Evolutionary conservation across 1,140 invertebrate species (phyloP), one percentile per base, ranked within the genome.

Genomic region (Acarapis woodi): DNA sequence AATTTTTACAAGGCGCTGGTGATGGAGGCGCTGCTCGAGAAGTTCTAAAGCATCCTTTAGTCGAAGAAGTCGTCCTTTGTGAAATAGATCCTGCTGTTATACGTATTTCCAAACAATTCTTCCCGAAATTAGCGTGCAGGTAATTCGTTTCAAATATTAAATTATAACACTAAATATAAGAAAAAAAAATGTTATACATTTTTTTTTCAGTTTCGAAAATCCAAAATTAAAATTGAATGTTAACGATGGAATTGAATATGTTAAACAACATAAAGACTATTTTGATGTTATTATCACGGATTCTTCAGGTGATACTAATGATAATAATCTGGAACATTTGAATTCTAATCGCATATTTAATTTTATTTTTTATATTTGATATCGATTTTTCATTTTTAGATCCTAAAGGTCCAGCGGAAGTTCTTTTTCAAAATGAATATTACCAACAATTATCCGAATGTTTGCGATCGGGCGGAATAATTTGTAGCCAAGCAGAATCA

Each of bases 271-370:
- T 46, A 59, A 62, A 32, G 62, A 68, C 22, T 68, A 79, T 57
- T 97, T 85, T 57, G 88, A 96, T 60, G 73, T 97, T 19, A 88
- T 99, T 37, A 93, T 99, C 24, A 97, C 90, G 0, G 90, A 99
- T 52, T 90, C 83, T 31, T 88, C 82, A 22, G n/a, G n/a, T n/a
- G n/a, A n/a, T n/a, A n/a, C n/a, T n/a, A n/a, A n/a, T n/a, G n/a
- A n/a, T n/a, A n/a, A n/a, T n/a, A n/a, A n/a, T n/a, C n/a, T n/a
- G n/a, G n/a, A 88, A 96, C 61, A 88, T 87, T 12, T 63, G 90
- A 26, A 88, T 70, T 68, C 48, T 48, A n/a, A 1, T 25, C 20
- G 30, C 23, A 49, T 51, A 45, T 42, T 20, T 26, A 15, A 22
- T 19, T 23, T 33, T 32, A 22, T 28, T 39, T 24, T 16, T 6